Base-by-base conservation (phyloP, 2,888 invertebrate genomes). In the Liposcelis brunnea region DNA sequence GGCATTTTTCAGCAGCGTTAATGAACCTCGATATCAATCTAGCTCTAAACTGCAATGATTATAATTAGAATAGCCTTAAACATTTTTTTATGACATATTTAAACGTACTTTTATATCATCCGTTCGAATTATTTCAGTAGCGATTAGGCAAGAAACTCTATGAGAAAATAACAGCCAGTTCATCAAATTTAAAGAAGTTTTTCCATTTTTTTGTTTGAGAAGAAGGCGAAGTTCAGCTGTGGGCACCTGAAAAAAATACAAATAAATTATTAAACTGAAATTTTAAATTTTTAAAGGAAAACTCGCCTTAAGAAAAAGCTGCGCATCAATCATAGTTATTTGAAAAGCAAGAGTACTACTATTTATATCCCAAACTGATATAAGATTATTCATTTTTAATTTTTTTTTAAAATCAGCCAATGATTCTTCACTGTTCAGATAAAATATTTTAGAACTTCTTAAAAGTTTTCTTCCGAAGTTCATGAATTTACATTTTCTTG, bases 361-460 rank as follows among this genome's bases (percentile, higher is more conserved):
- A 53, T 70, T 66, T 49, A 72, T 63, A 51, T 71, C 71, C 70
- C 71, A 70, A 7, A 65, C 63, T 0, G 63, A 64, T 21, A 69
- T 55, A 6, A 26, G 8, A 26, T 26, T 26, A 26, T 26, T 16
- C 26, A 26, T 6, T 8, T 26, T 26, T 26, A 26, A 26, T 26
- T 26, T 26, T 26, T 26, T 26, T 26, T 26, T 26, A 26, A 26
- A 4, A 26, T 26, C 26, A 4, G 26, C 5, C 8, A 26, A 8
- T 4, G 26, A 26, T 4, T 26, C 26, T 6, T 26, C 26, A 26
- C 26, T 26, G 26, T 26, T 26, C 26, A 26, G 8, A 26, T 26
- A 26, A 26, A 26, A 26, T 26, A 26, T 26, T 26, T 26, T 26
- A 8, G 26, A 26, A 8, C 26, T 26, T 26, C 8, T 26, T 26